phyloP scores from a whole-genome alignment of 2,113 vertebrate species.

The Cranoglanis bouderius region DNA sequence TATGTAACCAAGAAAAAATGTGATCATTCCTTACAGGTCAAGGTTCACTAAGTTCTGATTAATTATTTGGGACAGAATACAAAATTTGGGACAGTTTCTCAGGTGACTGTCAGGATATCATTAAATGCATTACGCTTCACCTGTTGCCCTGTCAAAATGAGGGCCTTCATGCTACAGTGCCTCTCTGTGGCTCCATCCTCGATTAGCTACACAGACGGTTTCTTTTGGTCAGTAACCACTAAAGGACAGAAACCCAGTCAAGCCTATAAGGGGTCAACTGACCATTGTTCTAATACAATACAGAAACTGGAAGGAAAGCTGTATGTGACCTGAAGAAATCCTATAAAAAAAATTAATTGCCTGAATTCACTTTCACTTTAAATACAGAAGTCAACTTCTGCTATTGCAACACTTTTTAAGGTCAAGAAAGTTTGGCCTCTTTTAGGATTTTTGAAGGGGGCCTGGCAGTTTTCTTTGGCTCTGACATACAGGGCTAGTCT shows the following conservation, averaged over 20 bases:
- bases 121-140: constrained; percentile 41
- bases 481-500: not conserved
- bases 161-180: constrained; percentile 36
- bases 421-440: not conserved
- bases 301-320: constrained; percentile 20
- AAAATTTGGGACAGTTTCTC: not conserved
- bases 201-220: constrained; percentile 22
- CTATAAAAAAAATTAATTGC: not conserved
- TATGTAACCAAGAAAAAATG: not conserved
- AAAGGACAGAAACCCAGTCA: constrained; percentile 25
- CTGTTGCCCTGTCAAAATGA: constrained; percentile 40
- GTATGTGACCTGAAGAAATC: constrained; percentile 15
- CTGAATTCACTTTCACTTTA: constrained; percentile 32
- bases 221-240: constrained; percentile 49
- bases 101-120: constrained; percentile 24
- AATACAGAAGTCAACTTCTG: constrained; percentile 29
- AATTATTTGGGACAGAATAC: not conserved
- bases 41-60: not conserved
- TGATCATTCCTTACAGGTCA: not conserved
- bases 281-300: constrained; percentile 7
- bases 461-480: constrained; percentile 13
- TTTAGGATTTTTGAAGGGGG: not conserved
- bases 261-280: constrained; percentile 4
- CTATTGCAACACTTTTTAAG: constrained; percentile 21
- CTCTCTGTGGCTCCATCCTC: constrained; percentile 26